Evolutionary conservation across 2,797 vertebrate genomes (phyloP), one percentile per base, ranked within the genome.

Genomic region (Myripristis jacobus): DNA sequence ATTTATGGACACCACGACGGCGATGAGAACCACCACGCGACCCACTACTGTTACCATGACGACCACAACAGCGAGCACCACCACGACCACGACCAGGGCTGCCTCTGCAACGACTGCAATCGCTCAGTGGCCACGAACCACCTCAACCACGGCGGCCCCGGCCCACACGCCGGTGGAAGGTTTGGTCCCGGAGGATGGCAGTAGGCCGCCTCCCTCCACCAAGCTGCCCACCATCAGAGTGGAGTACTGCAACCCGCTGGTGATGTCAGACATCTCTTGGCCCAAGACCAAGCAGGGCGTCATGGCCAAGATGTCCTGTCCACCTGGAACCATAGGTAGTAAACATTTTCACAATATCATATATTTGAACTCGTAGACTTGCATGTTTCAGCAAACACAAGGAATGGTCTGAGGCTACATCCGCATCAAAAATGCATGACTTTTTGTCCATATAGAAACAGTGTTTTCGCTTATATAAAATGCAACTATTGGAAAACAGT

Each of bases 181-280:
- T 70, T 65, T 76, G 41, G 48, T 79, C 0, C 84, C 79, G 0
- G 95, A 95, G 0, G 86, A 92, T 18, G 90, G 94, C 51, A 93
- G 95, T 0, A 88, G 91, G 41, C 70, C 90, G 1, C 92, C 93
- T 0, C 86, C 96, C 41, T 95, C 95, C 0, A 96, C 97, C 66
- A 95, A 95, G 78, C 88, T 96, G 21, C 97, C 98, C 0, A 93
- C 95, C 0, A 59, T 94, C 0, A 92, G 93, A 0, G 76, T 94
- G 0, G 97, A 98, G 80, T 96, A 94, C 91, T 99, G 98, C 29
- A 95, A 93, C 55, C 93, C 96, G 0, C 18, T 95, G 81, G 93
- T 96, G 74, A 95, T 96, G 75, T 93, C 96, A 0, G 96, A 97
- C 29, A 93, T 99, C 48, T 87, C 93, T 87, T 99, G 98, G 98